phyloP scores from a whole-genome alignment of 1,140 invertebrate genomes.

The Episyrphus balteatus region DNA sequence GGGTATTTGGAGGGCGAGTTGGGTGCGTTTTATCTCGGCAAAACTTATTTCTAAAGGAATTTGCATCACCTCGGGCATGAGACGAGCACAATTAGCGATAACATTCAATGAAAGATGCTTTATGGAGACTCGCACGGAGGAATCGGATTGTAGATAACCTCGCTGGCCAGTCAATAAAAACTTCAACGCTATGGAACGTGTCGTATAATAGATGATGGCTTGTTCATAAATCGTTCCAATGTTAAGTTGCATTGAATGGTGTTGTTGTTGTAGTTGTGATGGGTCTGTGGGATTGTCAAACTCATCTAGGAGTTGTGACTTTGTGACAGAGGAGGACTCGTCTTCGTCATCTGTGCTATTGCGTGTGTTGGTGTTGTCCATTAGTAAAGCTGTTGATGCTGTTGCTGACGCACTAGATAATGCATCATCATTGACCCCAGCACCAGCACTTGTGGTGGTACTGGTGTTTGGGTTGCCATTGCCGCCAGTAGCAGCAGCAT shows the following conservation, averaged over 20 bases:
- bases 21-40: slow-evolving; percentile 20
- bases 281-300: not conserved
- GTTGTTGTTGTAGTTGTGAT: not conserved
- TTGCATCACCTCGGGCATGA: slow-evolving; percentile 56
- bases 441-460: not conserved
- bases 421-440: too few relatives aligned
- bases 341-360: not conserved
- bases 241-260: slow-evolving; percentile 6
- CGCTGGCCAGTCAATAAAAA: slow-evolving; percentile 58
- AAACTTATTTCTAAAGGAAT: slow-evolving; percentile 39
- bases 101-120: slow-evolving; percentile 68
- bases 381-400: not conserved
- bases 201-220: slow-evolving; percentile 24
- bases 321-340: too few relatives aligned
- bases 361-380: not conserved
- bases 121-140: slow-evolving; percentile 62
- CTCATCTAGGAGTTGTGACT: too few relatives aligned
- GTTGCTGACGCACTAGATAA: not conserved
- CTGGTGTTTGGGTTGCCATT: not conserved
- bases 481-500: too few relatives aligned
- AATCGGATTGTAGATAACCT: slow-evolving; percentile 49
- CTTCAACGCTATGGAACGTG: slow-evolving; percentile 25
- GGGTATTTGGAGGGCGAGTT: slow-evolving; percentile 2
- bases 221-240: slow-evolving; percentile 33
- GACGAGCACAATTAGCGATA: slow-evolving; percentile 50